Conservation (phyloP, 2,888 invertebrate species). For the Callyntrura sp. region DNA sequence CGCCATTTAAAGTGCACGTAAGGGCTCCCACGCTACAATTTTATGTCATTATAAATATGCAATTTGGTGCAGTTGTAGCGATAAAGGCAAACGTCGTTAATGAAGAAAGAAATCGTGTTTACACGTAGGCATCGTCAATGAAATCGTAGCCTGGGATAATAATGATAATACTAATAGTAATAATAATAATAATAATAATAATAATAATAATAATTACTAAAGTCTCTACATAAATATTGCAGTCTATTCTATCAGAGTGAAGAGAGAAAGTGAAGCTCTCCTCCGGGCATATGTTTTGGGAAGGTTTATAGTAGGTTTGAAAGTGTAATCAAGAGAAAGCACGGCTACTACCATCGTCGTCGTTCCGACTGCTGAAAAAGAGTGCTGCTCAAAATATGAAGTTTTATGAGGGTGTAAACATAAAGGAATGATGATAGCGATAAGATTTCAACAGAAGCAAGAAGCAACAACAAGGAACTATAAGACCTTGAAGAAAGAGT, state of each 20-base stretch:
- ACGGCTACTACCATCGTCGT: background rate
- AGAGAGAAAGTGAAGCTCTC: too few species aligned
- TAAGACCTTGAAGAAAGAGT: constrained; percentile 50
- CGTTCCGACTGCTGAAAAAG: background rate
- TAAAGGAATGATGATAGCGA: constrained; percentile 58
- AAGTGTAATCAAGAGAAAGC: constrained; percentile 18
- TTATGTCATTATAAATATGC: constrained; percentile 48
- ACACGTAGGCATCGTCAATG: constrained; percentile 33
- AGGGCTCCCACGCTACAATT: constrained; percentile 36
- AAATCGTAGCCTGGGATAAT: constrained; percentile 22
- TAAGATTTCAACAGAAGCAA: constrained; percentile 7
- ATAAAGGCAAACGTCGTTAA: constrained; percentile 8
- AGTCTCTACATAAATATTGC: too few species aligned
- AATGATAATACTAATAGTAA: too few species aligned
- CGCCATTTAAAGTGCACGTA: constrained; percentile 42
- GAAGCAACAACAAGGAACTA: background rate
- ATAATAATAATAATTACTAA: too few species aligned
- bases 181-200: too few species aligned
- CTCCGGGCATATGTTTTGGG: too few species aligned
- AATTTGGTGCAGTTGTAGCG: constrained; percentile 56
- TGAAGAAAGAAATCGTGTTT: constrained; percentile 49
- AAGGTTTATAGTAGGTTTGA: constrained; percentile 10
- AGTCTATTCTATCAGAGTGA: too few species aligned
- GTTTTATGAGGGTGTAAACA: constrained; percentile 76
- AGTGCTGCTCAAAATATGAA: constrained; percentile 58